Evolutionary conservation across 2,888 invertebrate species (phyloP), one percentile per base, ranked within the genome.

Genomic region (Phanerotoma sp.): DNA sequence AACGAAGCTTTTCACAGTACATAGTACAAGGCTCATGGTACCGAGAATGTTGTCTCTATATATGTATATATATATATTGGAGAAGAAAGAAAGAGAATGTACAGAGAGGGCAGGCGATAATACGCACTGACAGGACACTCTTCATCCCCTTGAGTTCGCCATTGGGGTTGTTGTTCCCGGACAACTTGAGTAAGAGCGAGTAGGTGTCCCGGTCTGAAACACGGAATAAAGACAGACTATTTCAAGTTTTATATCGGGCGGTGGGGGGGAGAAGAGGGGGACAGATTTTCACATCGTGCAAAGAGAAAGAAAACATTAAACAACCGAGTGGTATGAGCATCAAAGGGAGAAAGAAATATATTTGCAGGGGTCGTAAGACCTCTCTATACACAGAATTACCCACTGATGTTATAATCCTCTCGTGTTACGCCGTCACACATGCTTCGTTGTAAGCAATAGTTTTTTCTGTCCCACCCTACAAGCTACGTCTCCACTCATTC

Each of bases 401-500:
- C 74, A 72, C 73, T 74, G 75, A 77, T 76, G 74, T 74, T 76
- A 76, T 77, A 77, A 75, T 76, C 77, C 74, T 76, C 73, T 75
- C 72, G 71, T 71, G 74, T 74, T 74, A 72, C 75, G 71, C 71
- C 68, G 67, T 70, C 71, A 69, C 75, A 72, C 73, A 74, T 70
- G 72, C 72, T 63, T 54, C 44, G 44, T 56, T 61, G 69, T 69
- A 71, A 68, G 70, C 72, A 71, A 71, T 72, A 68, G 67, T 63
- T 66, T 66, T 73, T 64, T 65, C 67, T 63, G 32, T 40, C 54
- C 51, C 41, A 48, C 56, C 56, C 57, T 42, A 40, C 38, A 18
- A 18, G 33, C 28, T 46, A 40, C 44, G 30, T 38, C 21, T 46
- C 32, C 22, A 48, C 45, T 46, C 42, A 38, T 42, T 56, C 40